phyloP scores from a whole-genome alignment of 2,113 vertebrate genomes.

The Ceratotherium simum region DNA sequence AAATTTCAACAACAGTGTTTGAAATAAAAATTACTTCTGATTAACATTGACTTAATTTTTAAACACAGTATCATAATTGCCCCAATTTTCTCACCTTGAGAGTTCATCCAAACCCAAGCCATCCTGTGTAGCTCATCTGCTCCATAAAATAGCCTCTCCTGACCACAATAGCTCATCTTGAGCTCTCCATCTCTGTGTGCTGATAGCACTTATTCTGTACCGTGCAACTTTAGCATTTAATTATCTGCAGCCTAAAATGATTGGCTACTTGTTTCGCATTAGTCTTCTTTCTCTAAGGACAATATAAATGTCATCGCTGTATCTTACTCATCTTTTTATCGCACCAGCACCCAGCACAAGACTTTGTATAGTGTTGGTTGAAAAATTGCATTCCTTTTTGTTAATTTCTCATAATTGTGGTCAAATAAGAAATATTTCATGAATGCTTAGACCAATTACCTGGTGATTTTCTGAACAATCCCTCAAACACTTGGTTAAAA shows the following conservation, averaged over 20 bases:
- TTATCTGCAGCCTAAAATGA: neutral
- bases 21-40: constrained; percentile 13
- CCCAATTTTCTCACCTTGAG: neutral
- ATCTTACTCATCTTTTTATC: neutral
- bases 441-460: neutral
- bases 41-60: neutral
- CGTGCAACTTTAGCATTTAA: neutral
- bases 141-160: neutral
- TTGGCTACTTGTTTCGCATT: neutral
- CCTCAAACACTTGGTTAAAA: neutral
- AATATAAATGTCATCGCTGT: neutral
- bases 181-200: neutral
- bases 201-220: neutral
- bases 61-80: neutral
- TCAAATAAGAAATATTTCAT: neutral
- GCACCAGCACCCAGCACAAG: neutral
- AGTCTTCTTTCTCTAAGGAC: neutral
- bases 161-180: neutral
- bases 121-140: neutral
- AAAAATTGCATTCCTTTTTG: constrained; percentile 24
- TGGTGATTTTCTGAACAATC: neutral
- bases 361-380: neutral
- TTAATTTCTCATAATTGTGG: neutral
- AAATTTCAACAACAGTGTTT: neutral
- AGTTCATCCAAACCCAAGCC: neutral